Conservation (phyloP, 35 echinoderm and acorn worm species). For the Patiria miniata region DNA sequence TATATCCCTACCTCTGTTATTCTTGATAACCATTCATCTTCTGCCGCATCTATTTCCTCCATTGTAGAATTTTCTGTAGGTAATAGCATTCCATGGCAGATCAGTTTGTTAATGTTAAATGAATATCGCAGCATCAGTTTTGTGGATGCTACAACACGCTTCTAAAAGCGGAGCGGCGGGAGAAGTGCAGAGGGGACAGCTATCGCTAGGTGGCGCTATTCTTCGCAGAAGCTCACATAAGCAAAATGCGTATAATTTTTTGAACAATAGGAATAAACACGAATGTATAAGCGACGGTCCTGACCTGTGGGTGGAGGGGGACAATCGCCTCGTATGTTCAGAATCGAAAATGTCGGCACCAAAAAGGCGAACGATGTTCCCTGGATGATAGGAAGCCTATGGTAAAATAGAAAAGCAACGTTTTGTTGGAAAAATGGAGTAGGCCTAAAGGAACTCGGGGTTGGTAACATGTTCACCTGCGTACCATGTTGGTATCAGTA, state of each 20-base stretch:
- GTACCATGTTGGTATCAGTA: neutral
- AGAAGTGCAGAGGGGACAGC: neutral
- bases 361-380: slow-evolving; percentile 63
- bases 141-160: neutral
- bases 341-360: slow-evolving; percentile 51
- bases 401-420: neutral
- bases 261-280: too few relatives aligned
- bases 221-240: too few relatives aligned
- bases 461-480: neutral
- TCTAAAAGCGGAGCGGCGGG: neutral
- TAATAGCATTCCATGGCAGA: neutral
- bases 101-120: neutral
- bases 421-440: too few relatives aligned
- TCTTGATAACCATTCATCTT: neutral
- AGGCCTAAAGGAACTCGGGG: neutral
- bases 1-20: slow-evolving; percentile 7
- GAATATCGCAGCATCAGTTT: neutral
- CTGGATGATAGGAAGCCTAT: slow-evolving; percentile 70
- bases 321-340: slow-evolving; percentile 50
- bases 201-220: too few relatives aligned
- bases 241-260: too few relatives aligned
- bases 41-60: neutral
- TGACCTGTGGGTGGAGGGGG: slow-evolving; percentile 44
- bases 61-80: slow-evolving; percentile 14
- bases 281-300: neutral